Evolutionary conservation across 2,113 vertebrate species (phyloP).

Genomic region (Reinhardtius hippoglossoides): DNA sequence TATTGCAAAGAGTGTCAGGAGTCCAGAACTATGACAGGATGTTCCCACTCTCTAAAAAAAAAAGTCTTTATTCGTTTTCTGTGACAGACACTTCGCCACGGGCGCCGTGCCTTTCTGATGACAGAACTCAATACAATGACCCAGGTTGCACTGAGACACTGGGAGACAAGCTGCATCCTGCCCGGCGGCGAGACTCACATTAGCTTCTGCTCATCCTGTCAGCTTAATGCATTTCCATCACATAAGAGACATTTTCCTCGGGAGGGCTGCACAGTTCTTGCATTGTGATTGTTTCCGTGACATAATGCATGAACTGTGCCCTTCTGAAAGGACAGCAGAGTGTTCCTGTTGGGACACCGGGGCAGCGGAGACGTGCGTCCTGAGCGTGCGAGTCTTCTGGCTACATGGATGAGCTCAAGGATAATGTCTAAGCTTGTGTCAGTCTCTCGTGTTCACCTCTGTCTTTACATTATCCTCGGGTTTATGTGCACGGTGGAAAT

Average conservation of each 20-base stretch:
- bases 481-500: not conserved
- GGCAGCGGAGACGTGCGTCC: constrained; percentile 6
- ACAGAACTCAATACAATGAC: constrained; percentile 68
- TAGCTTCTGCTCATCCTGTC: constrained; percentile 64
- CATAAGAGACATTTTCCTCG: constrained; percentile 50
- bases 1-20: constrained; percentile 36
- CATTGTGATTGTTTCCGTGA: constrained; percentile 30
- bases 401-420: constrained; percentile 21
- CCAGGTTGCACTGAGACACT: constrained; percentile 38
- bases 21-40: constrained; percentile 25
- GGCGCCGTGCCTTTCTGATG: constrained; percentile 48
- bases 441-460: constrained; percentile 2
- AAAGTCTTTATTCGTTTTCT: constrained; percentile 48
- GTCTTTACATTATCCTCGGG: not conserved
- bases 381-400: constrained; percentile 22
- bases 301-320: constrained; percentile 38
- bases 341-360: constrained; percentile 9
- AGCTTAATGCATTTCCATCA: constrained; percentile 76
- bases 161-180: constrained; percentile 54
- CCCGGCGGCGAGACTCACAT: constrained; percentile 59
- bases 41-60: constrained; percentile 20
- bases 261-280: constrained; percentile 12
- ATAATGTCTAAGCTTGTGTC: constrained; percentile 19
- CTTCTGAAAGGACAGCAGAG: constrained; percentile 39
- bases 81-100: constrained; percentile 33